Conservation (phyloP, 2,797 vertebrate species). For the Microctenopoma steveboyesi region DNA sequence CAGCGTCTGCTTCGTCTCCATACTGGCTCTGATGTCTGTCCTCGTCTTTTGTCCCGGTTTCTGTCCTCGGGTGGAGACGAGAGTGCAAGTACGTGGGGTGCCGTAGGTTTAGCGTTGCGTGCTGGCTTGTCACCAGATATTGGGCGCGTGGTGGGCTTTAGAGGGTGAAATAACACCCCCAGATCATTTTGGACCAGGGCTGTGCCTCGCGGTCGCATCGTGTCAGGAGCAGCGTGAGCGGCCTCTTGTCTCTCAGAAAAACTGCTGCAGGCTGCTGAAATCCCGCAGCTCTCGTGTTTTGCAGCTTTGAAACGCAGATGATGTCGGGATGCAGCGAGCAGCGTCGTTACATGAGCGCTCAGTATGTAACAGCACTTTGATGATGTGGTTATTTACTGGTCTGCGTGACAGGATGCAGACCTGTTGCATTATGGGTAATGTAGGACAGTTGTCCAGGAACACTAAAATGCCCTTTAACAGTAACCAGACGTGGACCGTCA, state of each 20-base stretch:
- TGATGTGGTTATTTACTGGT: background rate
- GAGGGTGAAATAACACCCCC: background rate
- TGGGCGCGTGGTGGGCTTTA: background rate
- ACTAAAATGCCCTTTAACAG: background rate
- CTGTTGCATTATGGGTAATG: background rate
- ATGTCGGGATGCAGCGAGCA: too few species aligned
- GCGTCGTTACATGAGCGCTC: too few species aligned
- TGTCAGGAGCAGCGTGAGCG: slow-evolving; percentile 5
- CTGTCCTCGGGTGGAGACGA: background rate
- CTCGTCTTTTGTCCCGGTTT: slow-evolving; percentile 7
- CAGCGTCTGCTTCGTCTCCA: slow-evolving; percentile 53
- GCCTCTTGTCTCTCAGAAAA: background rate
- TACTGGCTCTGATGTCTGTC: slow-evolving; percentile 9
- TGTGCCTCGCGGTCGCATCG: background rate
- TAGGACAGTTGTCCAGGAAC: too few species aligned
- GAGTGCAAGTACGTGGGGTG: background rate
- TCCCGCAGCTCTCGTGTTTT: background rate
- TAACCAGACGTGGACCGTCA: too few species aligned
- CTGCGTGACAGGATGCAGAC: too few species aligned
- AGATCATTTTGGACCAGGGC: slow-evolving; percentile 17
- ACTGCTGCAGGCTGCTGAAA: too few species aligned
- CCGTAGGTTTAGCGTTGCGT: background rate
- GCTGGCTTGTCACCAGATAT: background rate
- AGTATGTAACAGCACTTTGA: too few species aligned
- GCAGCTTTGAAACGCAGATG: background rate